Evolutionary conservation across 35 echinoderm and acorn worm species (phyloP), one percentile per base, ranked within the genome.

Genomic region (Apostichopus japonicus): DNA sequence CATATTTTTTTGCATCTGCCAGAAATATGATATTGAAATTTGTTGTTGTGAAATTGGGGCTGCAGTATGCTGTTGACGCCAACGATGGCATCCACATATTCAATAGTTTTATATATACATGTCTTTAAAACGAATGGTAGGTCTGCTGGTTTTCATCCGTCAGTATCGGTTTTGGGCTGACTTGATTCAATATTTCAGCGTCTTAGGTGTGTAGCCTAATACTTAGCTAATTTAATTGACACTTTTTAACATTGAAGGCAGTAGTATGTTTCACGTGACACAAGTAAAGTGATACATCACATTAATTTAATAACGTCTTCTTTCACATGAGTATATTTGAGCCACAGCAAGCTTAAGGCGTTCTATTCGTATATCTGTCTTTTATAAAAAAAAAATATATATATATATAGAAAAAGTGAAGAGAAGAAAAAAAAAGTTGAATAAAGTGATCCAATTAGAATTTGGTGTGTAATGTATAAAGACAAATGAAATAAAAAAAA

Each of bases 261-360:
- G 79, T 55, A 83, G 79, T 83, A 83, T 83, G 33, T 44, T 44
- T 44, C 33, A 44, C 33, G 33, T 44, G 79, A 83, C 79, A 52
- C 79, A 24, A 54, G 79, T 83, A 83, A 83, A 83, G 79, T 52
- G 79, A 83, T 83, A 83, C 79, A 83, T 83, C 33, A 83, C 79
- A 83, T 83, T 83, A 83, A 83, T 83, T 55, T 54, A 83, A 83
- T 83, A 83, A 83, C 25, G 33, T 44, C 44, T 5, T 55, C 54
- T 9, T 19, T 55, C 79, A 7, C 79, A 55, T 8, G 24, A 83
- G 54, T 54, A 44, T 44, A 83, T 83, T 55, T 13, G 79, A 83
- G 79, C 14, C 79, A 54, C 54, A 8, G 79, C 54, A 19, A 54
- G 79, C 79, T 83, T 83, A 83, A 52, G 79, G 79, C 79, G 79